Evolutionary conservation across 2,888 invertebrate genomes (phyloP).

Genomic region (Ophonus ardosiacus): DNA sequence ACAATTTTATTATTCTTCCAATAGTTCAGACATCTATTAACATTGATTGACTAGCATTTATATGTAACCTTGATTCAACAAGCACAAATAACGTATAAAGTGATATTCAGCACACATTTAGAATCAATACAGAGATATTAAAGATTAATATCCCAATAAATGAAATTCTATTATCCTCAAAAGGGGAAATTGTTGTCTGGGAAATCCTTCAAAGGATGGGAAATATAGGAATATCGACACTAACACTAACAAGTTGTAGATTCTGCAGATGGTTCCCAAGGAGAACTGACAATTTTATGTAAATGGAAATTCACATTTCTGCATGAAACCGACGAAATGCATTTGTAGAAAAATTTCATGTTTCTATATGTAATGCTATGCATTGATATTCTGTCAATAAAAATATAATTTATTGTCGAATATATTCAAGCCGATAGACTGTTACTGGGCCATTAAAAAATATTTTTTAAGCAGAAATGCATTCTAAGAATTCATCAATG

Average conservation of each 20-base stretch:
- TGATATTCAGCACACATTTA: constrained; percentile 15
- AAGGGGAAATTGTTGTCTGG: neutral
- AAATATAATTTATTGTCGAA: no score
- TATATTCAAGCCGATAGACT: no score
- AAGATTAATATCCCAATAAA: constrained; percentile 12
- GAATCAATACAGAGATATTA: constrained; percentile 10
- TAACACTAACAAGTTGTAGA: neutral
- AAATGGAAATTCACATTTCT: neutral
- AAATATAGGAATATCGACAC: neutral
- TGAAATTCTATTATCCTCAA: neutral
- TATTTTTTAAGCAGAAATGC: no score
- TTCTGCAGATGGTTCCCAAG: neutral
- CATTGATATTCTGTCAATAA: neutral
- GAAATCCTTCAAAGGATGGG: neutral
- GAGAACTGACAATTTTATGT: neutral
- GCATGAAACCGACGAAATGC: neutral
- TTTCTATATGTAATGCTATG: neutral
- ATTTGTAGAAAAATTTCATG: neutral
- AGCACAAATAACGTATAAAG: constrained; percentile 37
- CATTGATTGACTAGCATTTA: constrained; percentile 31
- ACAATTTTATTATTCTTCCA: constrained; percentile 28
- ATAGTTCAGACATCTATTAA: constrained; percentile 17
- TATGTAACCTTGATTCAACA: constrained; percentile 29
- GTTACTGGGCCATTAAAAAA: no score
- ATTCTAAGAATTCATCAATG: no score